Base-by-base conservation (phyloP, 2,797 vertebrate species). In the Dipus sagitta region DNA sequence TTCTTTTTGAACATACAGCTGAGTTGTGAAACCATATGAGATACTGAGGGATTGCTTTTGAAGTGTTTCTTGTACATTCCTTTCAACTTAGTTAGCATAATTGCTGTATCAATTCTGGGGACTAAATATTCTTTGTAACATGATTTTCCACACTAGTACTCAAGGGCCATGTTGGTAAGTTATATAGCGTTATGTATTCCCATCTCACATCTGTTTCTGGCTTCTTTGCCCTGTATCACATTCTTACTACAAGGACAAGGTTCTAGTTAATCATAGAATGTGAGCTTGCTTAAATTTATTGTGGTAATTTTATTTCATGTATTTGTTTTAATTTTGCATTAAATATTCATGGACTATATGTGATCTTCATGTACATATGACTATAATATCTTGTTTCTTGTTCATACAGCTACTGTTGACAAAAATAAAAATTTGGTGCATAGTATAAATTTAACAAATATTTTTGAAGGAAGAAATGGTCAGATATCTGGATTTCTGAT, bases 51-150 rank as follows among this genome's bases (percentile, higher is more conserved):
- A 5, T 26, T 70, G 26, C 17, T 32, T 85, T 86, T 85, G 3
- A 38, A 4, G 4, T 8, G 0, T 28, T 76, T 11, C 20, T 70
- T 71, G 3, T 7, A 71, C 0, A 9, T 75, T 18, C 52, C 15
- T 62, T 3, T 14, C 14, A 21, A 47, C 3, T 65, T 62, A 62
- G 52, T 47, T 42, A 6, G 14, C 9, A 34, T 20, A n/a, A 65
- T 0, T 20, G 10, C n/a, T 23, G 12, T 2, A 2, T 0, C 8
- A n/a, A 30, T 58, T 58, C 17, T 58, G 14, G 17, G 54, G 54
- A 58, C 38, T 23, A 18, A 23, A 12, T 47, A 75, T 78, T 67
- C 6, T 54, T 58, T 38, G 7, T 34, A 10, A 6, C 10, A 13
- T 6, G 9, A 30, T 71, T 76, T 67, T 1, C 30, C 38, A 24